Base-by-base conservation (phyloP, 2,113 vertebrate genomes). In the Saimiri boliviensis region DNA sequence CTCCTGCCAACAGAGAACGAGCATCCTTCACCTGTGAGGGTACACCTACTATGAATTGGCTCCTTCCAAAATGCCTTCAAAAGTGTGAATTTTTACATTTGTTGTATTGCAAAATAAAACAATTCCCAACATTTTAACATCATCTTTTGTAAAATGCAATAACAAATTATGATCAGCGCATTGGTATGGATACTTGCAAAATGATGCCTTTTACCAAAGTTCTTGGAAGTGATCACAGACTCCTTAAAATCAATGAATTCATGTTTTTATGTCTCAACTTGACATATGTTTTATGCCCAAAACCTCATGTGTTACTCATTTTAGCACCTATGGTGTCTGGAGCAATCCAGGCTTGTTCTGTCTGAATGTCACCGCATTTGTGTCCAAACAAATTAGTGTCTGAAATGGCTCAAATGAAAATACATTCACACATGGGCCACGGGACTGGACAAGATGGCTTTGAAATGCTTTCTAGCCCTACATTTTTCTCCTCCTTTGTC, bases 241-340 rank as follows among this genome's bases (percentile, higher is more conserved):
- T 79, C 89, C 49, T 89, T 79, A 94, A 91, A 89, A 95, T 77
- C 5, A 2, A 63, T 70, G 47, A 90, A 74, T 21, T 60, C 16
- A 3, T 86, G 17, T 63, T 87, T 87, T 94, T 63, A 60, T 91
- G 58, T 13, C 73, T 91, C 49, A 30, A 84, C 32, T 80, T 85
- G 49, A 94, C n/a, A 71, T 60, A 37, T 63, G 32, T 85, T 81
- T 91, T 79, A 60, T 68, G 23, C 83, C 83, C 27, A 89, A 86
- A 95, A 70, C 49, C 83, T 94, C 37, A 30, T 11, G 7, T n/a
- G 12, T 54, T 45, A 74, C 19, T 91, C 23, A 42, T 95, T 91
- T 97, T 94, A 96, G 89, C 91, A 95, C 93, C 49, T 97, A 91
- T 95, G n/a, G 47, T 86, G 21, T 95, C n/a, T 71, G n/a, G 58